Evolutionary conservation across 2,113 vertebrate genomes (phyloP), one percentile per base, ranked within the genome.

Genomic region (Laterallus jamaicensis): DNA sequence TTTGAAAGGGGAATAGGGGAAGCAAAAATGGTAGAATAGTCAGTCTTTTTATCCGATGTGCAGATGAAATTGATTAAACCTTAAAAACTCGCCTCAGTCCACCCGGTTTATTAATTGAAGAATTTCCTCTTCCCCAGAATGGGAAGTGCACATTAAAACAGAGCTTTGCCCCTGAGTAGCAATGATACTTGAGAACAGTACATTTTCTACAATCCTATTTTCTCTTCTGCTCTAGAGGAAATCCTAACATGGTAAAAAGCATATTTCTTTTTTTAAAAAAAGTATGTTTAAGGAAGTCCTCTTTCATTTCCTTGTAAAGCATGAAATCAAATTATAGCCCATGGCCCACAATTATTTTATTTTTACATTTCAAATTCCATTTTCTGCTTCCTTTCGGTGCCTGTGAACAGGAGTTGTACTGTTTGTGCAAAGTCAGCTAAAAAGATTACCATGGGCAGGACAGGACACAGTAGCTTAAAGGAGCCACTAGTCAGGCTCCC

Each of bases 31-130:
- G 96, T 95, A 97, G 97, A 98, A 98, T 98, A 98, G 98, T 98
- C 52, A 69, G 94, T 97, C 98, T 98, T 97, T 98, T 98, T 98
- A 98, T 98, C 97, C 97, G 52, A 81, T 93, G 98, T 96, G 97
- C 98, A 98, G 98, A 98, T 98, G 98, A 98, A 98, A 98, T 96
- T 98, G 98, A 98, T 98, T 98, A 98, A 98, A 97, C 95, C 97
- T 97, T 98, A 97, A 97, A 98, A 98, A 95, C 98, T 98, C 96
- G 98, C 98, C 98, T 98, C 98, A 96, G 96, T 97, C 98, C 98
- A 98, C 97, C 98, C 98, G 98, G 98, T 98, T 98, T 98, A 98
- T 98, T 98, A 98, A 98, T 99, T 99, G 99, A 99, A 98, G 98
- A 98, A 98, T 98, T 98, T 98, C 98, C 98, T 98, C 93, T 98